phyloP scores from a whole-genome alignment of 2,797 vertebrate species.

The Fringilla coelebs region DNA sequence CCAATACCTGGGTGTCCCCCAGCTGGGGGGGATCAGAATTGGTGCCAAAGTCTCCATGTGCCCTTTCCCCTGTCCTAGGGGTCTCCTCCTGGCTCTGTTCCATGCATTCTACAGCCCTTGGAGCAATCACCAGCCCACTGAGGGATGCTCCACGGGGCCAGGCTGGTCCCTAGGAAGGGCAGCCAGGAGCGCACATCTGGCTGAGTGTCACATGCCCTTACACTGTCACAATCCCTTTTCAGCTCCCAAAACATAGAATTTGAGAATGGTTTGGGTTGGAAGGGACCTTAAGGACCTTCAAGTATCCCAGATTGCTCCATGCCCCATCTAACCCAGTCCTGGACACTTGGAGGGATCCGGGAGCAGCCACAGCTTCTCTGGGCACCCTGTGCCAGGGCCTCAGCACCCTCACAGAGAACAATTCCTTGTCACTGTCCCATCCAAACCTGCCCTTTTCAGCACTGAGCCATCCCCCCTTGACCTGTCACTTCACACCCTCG shows the following conservation, averaged over 20 bases:
- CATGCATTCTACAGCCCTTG: not conserved
- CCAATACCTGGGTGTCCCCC: not conserved
- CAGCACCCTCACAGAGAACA: rapidly evolving
- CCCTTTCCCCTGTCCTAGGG: not conserved
- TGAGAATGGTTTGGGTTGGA: not conserved
- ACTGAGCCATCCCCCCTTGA: not conserved
- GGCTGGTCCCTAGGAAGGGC: not conserved
- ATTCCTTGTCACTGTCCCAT: not conserved
- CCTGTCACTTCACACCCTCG: not conserved
- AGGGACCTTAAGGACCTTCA: not conserved
- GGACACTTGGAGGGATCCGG: not conserved
- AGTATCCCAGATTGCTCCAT: rapidly evolving
- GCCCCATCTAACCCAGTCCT: rapidly evolving
- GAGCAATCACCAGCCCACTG: not conserved
- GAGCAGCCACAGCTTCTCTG: not conserved
- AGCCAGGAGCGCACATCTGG: not conserved
- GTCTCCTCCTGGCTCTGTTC: not conserved
- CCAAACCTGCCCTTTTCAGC: not conserved
- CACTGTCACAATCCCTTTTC: not conserved
- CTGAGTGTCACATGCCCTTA: rapidly evolving
- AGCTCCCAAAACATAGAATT: not conserved
- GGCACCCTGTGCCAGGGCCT: not conserved
- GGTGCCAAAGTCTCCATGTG: rapidly evolving
- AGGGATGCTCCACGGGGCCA: rapidly evolving
- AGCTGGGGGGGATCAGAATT: not conserved